Evolutionary conservation across 2,888 invertebrate genomes (phyloP), one percentile per base, ranked within the genome.

Genomic region (Dryomyza anilis): DNA sequence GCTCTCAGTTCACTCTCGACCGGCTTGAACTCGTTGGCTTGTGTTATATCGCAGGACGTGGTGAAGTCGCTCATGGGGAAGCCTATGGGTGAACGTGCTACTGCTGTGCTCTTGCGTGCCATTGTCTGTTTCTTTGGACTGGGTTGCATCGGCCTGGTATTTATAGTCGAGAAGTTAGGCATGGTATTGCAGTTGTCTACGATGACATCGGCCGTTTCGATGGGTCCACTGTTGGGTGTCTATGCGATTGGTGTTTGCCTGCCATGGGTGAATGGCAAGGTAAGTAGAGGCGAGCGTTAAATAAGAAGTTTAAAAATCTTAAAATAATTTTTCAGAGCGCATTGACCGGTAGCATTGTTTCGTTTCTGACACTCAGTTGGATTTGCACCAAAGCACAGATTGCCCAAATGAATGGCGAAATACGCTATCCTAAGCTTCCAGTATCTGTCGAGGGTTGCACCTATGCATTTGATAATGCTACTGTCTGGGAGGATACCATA

Each of bases 1-100:
- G 93, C 95, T 1, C 84, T 96, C 43, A 92, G 92, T 79, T 91
- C 92, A 0, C 86, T 93, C 78, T 93, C 93, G 0, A 93, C 93
- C 12, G 92, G 91, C 0, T 83, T 93, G 0, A 93, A 93, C 75
- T 92, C 92, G 0, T 88, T 93, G 89, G 88, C 93, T 1, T 92
- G 92, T 8, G 91, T 93, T 0, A 89, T 92, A 46, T 86, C 91
- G 36, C 91, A 92, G 83, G 93, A 93, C 77, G 87, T 93, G 75
- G 87, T 91, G 74, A 90, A 90, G 71, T 91, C 92, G 0, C 85
- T 88, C 70, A 83, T 88, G 58, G 87, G 85, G 67, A 82, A 78
- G 65, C 83, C 87, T 25, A 75, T 88, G 0, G 85, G 87, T 3
- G 85, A 86, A 19, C 82, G 80, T 25, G 86, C 86, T 68, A 85